Evolutionary conservation across 2,113 vertebrate genomes (phyloP), one percentile per base, ranked within the genome.

Genomic region (Petaurus breviceps): DNA sequence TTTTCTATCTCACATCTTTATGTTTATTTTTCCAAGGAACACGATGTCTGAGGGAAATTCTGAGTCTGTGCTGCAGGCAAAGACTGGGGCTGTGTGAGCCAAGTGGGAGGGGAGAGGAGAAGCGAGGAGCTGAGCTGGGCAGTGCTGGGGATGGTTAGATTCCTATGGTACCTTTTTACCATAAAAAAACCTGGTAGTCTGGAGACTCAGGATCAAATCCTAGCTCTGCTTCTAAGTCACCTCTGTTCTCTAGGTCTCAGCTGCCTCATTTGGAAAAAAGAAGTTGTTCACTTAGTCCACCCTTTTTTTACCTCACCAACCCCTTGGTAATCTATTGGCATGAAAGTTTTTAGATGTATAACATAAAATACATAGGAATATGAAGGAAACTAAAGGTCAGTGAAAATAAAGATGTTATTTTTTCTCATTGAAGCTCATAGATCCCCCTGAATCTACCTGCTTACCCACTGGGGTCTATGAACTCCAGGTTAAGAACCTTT

Each of bases 31-130:
- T 94, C 91, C 51, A 77, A 90, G 89, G 95, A 90, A 77, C 77
- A 95, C 91, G 93, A 90, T 92, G 96, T 96, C 97, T 96, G 93
- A 91, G 94, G 95, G 92, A 94, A 92, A 96, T 95, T 97, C 96
- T 96, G 95, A 95, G 95, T 92, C 10, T 43, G 9, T 96, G n/a
- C 55, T 43, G 22, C 84, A 92, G 96, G 93, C 95, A 94, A 55
- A 94, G 77, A 46, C 47, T 49, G n/a, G 55, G 1, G 1, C 26
- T 92, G 92, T 49, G 77, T 90, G 92, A 92, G 95, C 94, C 46
- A 94, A 97, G 92, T 8, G 2, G 55, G 43, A 92, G 37, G 53
- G 22, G 47, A 2, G 51, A 22, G 53, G 93, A 53, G 46, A 14
- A 51, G 94, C 43, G 50, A 23, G 49, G 49, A 84, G 92, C 49